Evolutionary conservation across 2,888 invertebrate species (phyloP).

Genomic region (Cryptocephalus moraei): DNA sequence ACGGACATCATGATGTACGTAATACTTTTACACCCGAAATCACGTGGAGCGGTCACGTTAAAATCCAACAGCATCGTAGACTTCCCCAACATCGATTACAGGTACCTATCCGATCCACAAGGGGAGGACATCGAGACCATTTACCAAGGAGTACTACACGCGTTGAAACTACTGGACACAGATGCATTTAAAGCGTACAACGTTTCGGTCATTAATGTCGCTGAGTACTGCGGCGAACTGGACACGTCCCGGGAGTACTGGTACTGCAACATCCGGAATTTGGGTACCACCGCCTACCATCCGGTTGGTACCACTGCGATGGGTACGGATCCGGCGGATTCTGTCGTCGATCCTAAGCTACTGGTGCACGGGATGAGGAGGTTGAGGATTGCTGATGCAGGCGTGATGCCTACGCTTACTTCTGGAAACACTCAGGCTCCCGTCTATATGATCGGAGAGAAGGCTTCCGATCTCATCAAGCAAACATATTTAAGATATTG

Average conservation of each 20-base stretch:
- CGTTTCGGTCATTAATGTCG: background rate
- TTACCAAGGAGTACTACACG: background rate
- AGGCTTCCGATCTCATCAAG: conserved; percentile 11
- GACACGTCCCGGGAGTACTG: conserved; percentile 27
- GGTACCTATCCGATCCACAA: conserved; percentile 6
- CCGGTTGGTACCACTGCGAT: conserved; percentile 8
- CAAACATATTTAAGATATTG: background rate
- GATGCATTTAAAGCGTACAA: background rate
- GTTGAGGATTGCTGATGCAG: conserved; percentile 10
- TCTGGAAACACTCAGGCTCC: conserved; percentile 11
- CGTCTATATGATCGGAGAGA: conserved; percentile 12
- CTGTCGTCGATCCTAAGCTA: conserved; percentile 6
- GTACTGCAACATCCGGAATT: background rate
- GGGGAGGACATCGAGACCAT: conserved; percentile 2
- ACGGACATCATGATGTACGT: conserved; percentile 1
- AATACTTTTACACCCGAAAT: conserved; percentile 20
- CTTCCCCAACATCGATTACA: conserved; percentile 21
- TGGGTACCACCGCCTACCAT: conserved; percentile 4
- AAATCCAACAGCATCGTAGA: conserved; percentile 20
- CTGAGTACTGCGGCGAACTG: conserved; percentile 28
- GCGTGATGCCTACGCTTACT: conserved; percentile 5
- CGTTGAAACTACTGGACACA: background rate
- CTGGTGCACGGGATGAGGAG: conserved; percentile 8
- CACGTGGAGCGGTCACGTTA: conserved; percentile 18
- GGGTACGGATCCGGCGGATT: conserved; percentile 3